Evolutionary conservation across 2,797 vertebrate genomes (phyloP).

Genomic region (Morelia viridis): DNA sequence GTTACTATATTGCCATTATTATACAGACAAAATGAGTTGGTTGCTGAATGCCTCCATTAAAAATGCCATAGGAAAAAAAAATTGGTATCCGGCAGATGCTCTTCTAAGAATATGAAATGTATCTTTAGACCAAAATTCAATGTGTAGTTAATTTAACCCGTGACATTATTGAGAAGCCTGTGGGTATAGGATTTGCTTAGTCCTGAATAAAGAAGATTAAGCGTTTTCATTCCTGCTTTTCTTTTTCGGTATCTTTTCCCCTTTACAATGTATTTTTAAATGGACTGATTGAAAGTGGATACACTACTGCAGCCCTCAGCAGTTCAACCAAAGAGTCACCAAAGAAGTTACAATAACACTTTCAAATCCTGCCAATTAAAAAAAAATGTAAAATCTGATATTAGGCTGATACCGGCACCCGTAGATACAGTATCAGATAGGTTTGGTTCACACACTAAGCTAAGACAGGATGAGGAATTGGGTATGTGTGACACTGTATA

Average conservation of each 20-base stretch:
- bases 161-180: constrained; percentile 11
- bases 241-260: neutral
- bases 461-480: neutral
- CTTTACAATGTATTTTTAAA: neutral
- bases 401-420: neutral
- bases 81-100: constrained; percentile 62
- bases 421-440: neutral
- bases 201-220: constrained; percentile 23
- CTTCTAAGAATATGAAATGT: constrained; percentile 49
- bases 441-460: neutral
- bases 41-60: constrained; percentile 53
- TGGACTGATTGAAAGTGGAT: neutral
- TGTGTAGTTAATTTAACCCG: constrained; percentile 57
- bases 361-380: neutral
- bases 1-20: constrained; percentile 22
- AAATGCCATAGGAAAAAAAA: constrained; percentile 51
- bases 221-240: neutral
- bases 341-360: neutral
- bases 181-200: constrained; percentile 1
- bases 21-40: constrained; percentile 40
- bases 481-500: neutral
- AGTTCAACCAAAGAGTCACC: neutral
- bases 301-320: neutral
- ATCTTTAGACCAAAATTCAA: constrained; percentile 46
- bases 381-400: neutral